Base-by-base conservation (phyloP, 2,113 vertebrate genomes). In the Nesogale talazaci region DNA sequence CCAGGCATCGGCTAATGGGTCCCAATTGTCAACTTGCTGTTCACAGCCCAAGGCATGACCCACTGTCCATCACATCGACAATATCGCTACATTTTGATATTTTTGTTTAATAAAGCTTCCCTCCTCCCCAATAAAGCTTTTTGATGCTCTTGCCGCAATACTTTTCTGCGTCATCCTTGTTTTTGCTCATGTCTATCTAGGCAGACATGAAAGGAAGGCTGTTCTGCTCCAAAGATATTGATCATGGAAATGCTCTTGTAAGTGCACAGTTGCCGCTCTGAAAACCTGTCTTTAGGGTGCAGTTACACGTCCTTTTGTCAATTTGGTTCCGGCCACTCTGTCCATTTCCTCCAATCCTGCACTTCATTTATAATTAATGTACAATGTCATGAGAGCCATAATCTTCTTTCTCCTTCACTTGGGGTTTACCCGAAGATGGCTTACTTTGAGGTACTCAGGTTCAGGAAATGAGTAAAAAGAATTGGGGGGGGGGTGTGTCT, bases 341-440 rank as follows among this genome's bases (percentile, higher is more conserved):
- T 72, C 19, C 16, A 88, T 86, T 34, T 29, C 46, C 52, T 12
- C 31, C 5, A 57, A 83, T 79, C 83, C 61, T 83, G 46, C 46
- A 77, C 72, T 93, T 87, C 23, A 81, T 19, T 89, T 52, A 31
- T 31, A 70, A 86, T 86, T 65, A 7, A 90, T 57, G 31, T 85
- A 85, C 63, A 86, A 81, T 81, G 46, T 86, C 52, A 40, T 75
- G 52, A n/a, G 15, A 83, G 10, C 3, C 31, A 22, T 57, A 6
- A 57, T 61, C 27, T 82, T 82, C 89, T 52, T 12, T 52, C 46
- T 52, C 46, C 46, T 52, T 52, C 46, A 52, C 46, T 11, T 9
- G 46, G 79, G 89, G 79, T 79, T 94, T 89, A 42, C 94, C 27
- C 46, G 95, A 89, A 75, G 42, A 25, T 61, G 36, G 10, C 15